Evolutionary conservation across 92 coral and sea anemone genomes (phyloP).

Genomic region (Muricea muricata): DNA sequence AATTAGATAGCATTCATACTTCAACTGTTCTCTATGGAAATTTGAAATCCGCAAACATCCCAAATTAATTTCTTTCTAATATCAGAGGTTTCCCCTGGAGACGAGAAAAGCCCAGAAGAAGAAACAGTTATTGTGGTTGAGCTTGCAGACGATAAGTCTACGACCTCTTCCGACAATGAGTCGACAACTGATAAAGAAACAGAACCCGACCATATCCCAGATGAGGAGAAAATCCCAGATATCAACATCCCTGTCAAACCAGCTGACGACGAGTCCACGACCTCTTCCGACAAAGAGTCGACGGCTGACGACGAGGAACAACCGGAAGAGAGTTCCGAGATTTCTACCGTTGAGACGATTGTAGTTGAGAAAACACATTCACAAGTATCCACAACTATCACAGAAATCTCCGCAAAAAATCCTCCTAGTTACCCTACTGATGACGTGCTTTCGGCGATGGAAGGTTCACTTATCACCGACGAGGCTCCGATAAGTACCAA

Average conservation of each 20-base stretch:
- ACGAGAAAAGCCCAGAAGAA: not conserved
- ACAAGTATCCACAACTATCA: not conserved
- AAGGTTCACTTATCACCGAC: not conserved
- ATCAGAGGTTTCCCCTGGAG: not conserved
- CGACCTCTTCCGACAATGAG: not conserved
- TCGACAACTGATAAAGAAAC: not conserved
- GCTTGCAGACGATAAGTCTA: not conserved
- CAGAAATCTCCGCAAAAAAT: slow-evolving; percentile 3
- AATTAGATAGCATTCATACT: no score
- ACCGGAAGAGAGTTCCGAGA: not conserved
- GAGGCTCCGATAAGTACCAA: not conserved
- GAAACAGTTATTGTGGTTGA: not conserved
- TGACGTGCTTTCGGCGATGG: not conserved
- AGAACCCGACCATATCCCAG: no score
- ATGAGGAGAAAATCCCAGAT: not conserved
- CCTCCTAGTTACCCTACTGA: not conserved
- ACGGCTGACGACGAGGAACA: not conserved
- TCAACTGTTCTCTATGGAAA: no score
- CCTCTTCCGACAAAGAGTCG: not conserved
- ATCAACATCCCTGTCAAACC: not conserved
- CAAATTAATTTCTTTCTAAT: not conserved
- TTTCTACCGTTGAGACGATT: not conserved
- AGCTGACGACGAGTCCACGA: not conserved
- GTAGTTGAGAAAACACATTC: slow-evolving; percentile 2
- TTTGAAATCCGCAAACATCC: no score